Evolutionary conservation across 2,113 vertebrate species (phyloP), one percentile per base, ranked within the genome.

Genomic region (Indicator maculatus): DNA sequence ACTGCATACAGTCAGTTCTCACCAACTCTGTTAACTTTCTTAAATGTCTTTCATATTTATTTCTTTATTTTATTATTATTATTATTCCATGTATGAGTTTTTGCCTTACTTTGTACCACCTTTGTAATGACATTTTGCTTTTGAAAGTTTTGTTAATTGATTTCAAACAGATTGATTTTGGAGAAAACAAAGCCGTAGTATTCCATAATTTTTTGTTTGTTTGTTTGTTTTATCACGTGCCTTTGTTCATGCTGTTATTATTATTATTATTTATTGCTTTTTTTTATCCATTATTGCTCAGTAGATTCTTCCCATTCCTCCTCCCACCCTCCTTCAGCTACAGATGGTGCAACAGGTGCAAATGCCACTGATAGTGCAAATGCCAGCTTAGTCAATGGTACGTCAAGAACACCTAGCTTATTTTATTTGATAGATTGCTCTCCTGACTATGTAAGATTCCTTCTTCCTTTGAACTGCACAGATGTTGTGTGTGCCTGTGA

Each of bases 321-420:
- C 97, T 98, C 98, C 98, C 98, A 98, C 97, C 98, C 98, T 98
- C 98, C 99, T 98, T 97, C 99, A 98, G 98, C 99, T 96, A 98
- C 99, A 97, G 99, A 99, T 98, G 99, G 98, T 97, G 98, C 98
- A 95, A 98, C 99, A 98, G 98, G 98, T 97, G 98, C 98, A 98
- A 99, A 98, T 98, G 98, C 98, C 98, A 98, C 98, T 95, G 99
- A 98, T 98, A 99, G 98, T 96, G 96, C 98, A 97, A 98, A 98
- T 98, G 97, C 98, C 98, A 99, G 98, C 98, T 98, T 99, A 98
- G 99, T 99, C 98, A 99, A 99, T 99, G 99, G 99, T 99, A 99
- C 97, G 99, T 99, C 98, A 98, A 98, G 90, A 96, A 93, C 96
- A 97, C 98, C 96, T 96, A 96, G 98, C 97, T 97, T 94, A 95